A percentile compares a stretch with the other conserved stretches of the same genome.
These are phyloP conservation scores for Perccottus glenii DNA, from an alignment of 2,113 vertebrate genomes.

Conservation along the genomic window DNA sequence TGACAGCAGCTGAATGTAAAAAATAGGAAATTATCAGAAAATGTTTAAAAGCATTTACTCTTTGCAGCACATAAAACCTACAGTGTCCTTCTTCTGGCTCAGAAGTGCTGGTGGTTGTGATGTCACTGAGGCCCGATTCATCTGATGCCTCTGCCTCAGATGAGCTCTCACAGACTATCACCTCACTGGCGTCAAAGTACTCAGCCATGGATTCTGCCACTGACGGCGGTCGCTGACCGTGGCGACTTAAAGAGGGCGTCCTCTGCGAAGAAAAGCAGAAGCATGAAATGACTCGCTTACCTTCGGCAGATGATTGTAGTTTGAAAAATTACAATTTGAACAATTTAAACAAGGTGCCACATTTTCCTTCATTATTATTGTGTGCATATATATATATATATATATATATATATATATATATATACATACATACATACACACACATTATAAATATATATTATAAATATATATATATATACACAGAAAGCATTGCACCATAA, in stretches of 20 bases:
- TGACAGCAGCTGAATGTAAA: conserved; percentile 52
- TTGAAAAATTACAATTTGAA: too few relatives aligned
- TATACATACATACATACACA: too few relatives aligned
- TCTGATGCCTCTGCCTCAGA: conserved; percentile 90
- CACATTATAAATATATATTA: too few relatives aligned
- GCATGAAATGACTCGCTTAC: not conserved
- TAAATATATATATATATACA: too few relatives aligned
- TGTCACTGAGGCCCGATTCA: conserved; percentile 86
- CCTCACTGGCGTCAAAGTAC: conserved; percentile 91
- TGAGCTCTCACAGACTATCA: conserved; percentile 85
- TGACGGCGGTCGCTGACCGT: conserved; percentile 76
- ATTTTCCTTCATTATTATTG: too few relatives aligned
- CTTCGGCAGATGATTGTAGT: too few relatives aligned
- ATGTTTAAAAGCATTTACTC: not conserved
- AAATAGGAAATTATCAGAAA: not conserved
- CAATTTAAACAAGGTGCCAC: too few relatives aligned
- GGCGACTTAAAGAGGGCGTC: conserved; percentile 72
- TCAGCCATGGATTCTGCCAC: conserved; percentile 88
- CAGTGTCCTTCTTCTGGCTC: conserved; percentile 82
- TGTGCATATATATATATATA: too few relatives aligned
- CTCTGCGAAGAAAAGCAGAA: conserved; percentile 49
- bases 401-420: too few relatives aligned
- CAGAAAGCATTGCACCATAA: too few relatives aligned
- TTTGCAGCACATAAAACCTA: conserved; percentile 27
- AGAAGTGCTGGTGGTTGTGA: conserved; percentile 84